phyloP scores from a whole-genome alignment of 2,113 vertebrate genomes.

The Indicator maculatus region DNA sequence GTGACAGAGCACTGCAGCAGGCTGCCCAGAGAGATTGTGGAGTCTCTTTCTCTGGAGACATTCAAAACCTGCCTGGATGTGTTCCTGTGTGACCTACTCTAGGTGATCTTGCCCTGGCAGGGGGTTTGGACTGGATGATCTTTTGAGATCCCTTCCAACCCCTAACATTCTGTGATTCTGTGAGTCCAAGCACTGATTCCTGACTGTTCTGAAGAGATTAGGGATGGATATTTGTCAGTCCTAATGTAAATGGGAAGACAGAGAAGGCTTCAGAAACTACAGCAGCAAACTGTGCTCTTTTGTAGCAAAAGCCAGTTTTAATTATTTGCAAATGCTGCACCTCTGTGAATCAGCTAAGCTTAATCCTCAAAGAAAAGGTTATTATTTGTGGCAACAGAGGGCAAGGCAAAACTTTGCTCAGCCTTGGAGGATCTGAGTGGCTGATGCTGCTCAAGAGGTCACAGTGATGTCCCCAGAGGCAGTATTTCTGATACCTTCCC shows the following conservation, averaged over 20 bases:
- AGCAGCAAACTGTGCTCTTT: neutral
- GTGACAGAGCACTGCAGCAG: no score
- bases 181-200: neutral
- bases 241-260: neutral
- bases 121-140: no score
- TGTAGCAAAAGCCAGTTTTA: neutral
- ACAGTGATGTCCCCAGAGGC: neutral
- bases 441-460: neutral
- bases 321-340: slow-evolving; percentile 25
- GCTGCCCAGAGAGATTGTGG: no score
- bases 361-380: slow-evolving; percentile 13
- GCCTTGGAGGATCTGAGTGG: neutral
- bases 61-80: no score
- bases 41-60: no score
- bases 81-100: no score
- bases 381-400: neutral
- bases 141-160: no score
- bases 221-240: neutral
- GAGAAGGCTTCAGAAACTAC: neutral
- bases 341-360: neutral
- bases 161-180: no score
- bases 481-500: neutral
- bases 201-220: neutral
- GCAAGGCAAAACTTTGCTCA: neutral
- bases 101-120: no score